phyloP scores from a whole-genome alignment of 2,888 invertebrate genomes.

The Tipula helvola region DNA sequence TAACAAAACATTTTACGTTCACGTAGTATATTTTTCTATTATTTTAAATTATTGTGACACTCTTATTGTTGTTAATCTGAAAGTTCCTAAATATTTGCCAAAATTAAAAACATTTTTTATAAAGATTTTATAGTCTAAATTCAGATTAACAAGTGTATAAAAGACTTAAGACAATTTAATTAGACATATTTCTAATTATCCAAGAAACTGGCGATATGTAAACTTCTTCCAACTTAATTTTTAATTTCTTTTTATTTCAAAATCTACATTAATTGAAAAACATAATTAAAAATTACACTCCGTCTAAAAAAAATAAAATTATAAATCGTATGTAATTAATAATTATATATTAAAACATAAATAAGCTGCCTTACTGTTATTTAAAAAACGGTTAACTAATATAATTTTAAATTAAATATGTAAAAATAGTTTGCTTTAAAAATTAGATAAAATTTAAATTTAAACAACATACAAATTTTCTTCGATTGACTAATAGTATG shows the following conservation, averaged over 20 bases:
- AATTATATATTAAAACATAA: background rate
- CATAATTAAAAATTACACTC: background rate
- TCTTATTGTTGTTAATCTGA: background rate
- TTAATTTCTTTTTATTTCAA: background rate
- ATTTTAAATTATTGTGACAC: background rate
- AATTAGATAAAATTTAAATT: background rate
- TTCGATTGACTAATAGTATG: background rate
- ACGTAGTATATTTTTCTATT: background rate
- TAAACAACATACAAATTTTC: background rate
- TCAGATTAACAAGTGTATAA: background rate
- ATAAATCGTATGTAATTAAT: background rate
- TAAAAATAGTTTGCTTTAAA: background rate
- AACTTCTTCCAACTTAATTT: background rate
- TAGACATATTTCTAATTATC: background rate
- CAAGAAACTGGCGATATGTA: background rate
- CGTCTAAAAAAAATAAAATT: background rate
- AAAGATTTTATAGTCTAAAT: background rate
- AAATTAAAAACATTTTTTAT: background rate
- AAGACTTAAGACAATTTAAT: background rate
- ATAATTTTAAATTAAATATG: background rate
- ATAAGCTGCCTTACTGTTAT: conserved; percentile 4
- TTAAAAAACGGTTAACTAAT: background rate
- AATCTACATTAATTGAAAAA: background rate
- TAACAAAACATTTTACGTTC: background rate
- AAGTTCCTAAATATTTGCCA: background rate